These are phyloP conservation scores for Entomyzon cyanotis DNA, from an alignment of 2,113 vertebrate genomes.

Conservation along the genomic window DNA sequence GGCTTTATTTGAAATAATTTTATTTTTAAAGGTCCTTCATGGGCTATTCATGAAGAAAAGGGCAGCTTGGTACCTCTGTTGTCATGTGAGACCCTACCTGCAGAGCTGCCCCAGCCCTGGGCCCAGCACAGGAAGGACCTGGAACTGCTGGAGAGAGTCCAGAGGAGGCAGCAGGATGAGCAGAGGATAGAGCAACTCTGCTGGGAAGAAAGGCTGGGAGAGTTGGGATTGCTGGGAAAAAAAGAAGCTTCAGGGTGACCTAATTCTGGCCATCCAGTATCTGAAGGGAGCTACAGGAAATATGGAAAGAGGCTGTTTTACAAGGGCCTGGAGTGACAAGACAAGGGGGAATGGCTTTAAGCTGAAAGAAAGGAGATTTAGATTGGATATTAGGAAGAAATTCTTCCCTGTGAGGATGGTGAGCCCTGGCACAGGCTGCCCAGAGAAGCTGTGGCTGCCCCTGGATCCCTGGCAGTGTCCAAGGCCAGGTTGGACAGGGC, in stretches of 20 bases:
- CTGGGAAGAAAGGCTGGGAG: not conserved
- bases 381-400: not conserved
- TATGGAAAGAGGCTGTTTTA: not conserved
- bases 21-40: not conserved
- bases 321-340: not conserved
- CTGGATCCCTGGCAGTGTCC: not conserved
- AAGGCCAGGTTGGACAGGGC: not conserved
- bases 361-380: not conserved
- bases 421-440: not conserved
- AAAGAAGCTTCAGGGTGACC: not conserved
- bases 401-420: not conserved
- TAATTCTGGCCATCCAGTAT: not conserved
- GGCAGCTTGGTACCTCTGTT: not conserved
- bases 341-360: not conserved
- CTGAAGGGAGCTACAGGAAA: not conserved
- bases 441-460: not conserved
- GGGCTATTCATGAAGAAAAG: not conserved
- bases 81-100: not conserved
- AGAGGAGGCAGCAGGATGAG: not conserved
- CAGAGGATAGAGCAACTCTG: not conserved
- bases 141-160: not conserved
- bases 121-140: not conserved
- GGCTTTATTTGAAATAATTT: not conserved
- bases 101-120: not conserved
- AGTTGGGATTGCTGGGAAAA: not conserved